Evolutionary conservation across 2,888 invertebrate species (phyloP).

Genomic region (Ctenicera cuprea): DNA sequence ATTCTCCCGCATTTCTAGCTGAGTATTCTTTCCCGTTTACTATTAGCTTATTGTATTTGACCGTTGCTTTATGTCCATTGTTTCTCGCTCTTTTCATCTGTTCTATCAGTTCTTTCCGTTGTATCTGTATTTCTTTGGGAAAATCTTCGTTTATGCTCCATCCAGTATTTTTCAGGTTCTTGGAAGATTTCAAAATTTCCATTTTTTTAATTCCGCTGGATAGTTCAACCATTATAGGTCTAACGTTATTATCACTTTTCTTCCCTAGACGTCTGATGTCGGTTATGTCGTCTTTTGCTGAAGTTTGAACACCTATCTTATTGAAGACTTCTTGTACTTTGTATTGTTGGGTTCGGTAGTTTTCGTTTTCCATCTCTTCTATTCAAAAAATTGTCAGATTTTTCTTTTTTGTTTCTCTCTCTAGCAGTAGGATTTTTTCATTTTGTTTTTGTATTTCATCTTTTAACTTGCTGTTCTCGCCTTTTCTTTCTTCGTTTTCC

Average conservation of each 20-base stretch:
- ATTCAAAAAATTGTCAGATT: constrained; percentile 14
- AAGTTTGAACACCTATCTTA: constrained; percentile 13
- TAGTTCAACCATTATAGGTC: constrained; percentile 19
- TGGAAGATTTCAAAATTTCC: constrained; percentile 24
- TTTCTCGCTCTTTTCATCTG: constrained; percentile 9
- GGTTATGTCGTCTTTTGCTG: constrained; percentile 14
- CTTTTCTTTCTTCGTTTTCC: neutral
- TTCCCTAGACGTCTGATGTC: constrained; percentile 17
- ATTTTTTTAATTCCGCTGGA: constrained; percentile 24
- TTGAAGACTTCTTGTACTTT: constrained; percentile 15
- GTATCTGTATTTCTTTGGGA: too few species aligned
- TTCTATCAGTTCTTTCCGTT: constrained; percentile 7
- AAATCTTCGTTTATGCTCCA: constrained; percentile 31
- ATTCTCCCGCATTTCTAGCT: neutral
- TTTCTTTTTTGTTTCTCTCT: neutral
- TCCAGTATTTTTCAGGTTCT: constrained; percentile 21
- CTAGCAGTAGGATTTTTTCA: constrained; percentile 5
- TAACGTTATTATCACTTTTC: constrained; percentile 3
- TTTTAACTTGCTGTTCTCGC: constrained; percentile 6
- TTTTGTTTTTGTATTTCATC: constrained; percentile 14
- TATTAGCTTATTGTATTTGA: constrained; percentile 20
- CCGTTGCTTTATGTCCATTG: constrained; percentile 3
- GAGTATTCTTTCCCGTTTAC: constrained; percentile 8
- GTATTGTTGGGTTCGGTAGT: constrained; percentile 4
- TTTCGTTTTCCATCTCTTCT: constrained; percentile 13